Evolutionary conservation across 2,888 invertebrate species (phyloP).

Genomic region (Sphinx pinastri): DNA sequence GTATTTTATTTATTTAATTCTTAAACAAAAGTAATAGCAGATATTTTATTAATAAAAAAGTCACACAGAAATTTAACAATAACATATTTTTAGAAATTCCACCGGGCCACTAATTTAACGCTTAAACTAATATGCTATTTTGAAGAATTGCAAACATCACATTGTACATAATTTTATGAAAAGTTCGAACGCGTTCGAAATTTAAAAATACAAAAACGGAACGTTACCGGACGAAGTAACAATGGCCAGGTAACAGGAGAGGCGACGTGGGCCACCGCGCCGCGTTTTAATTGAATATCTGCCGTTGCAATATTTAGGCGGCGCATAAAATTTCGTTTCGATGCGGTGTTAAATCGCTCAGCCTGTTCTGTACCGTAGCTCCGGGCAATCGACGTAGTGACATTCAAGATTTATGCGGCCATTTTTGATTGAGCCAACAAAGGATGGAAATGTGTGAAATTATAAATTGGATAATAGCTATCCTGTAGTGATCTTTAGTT

Average conservation of each 20-base stretch:
- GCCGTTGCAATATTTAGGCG: slow-evolving; percentile 20
- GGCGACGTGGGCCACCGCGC: slow-evolving; percentile 45
- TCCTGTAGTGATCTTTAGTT: too few relatives aligned
- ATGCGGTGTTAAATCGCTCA: slow-evolving; percentile 1
- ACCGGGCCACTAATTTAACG: too few relatives aligned
- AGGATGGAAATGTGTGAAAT: not conserved
- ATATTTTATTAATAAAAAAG: too few relatives aligned
- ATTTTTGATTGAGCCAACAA: slow-evolving; percentile 7
- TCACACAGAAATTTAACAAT: too few relatives aligned
- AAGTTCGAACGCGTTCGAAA: not conserved
- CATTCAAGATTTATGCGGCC: not conserved
- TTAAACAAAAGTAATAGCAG: too few relatives aligned
- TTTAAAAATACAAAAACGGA: slow-evolving; percentile 30
- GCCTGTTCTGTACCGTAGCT: not conserved
- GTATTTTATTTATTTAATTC: too few relatives aligned
- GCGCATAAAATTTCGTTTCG: slow-evolving; percentile 11
- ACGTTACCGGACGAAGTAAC: slow-evolving; percentile 52
- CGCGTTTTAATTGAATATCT: slow-evolving; percentile 23
- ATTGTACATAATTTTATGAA: not conserved
- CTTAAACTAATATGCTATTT: not conserved
- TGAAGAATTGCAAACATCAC: not conserved
- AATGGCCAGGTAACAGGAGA: slow-evolving; percentile 64
- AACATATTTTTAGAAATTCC: too few relatives aligned
- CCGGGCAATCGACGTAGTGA: not conserved
- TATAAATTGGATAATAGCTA: too few relatives aligned